These are phyloP conservation scores for Dryobota labecula DNA, from an alignment of 2,888 invertebrate species.

Conservation along the genomic window DNA sequence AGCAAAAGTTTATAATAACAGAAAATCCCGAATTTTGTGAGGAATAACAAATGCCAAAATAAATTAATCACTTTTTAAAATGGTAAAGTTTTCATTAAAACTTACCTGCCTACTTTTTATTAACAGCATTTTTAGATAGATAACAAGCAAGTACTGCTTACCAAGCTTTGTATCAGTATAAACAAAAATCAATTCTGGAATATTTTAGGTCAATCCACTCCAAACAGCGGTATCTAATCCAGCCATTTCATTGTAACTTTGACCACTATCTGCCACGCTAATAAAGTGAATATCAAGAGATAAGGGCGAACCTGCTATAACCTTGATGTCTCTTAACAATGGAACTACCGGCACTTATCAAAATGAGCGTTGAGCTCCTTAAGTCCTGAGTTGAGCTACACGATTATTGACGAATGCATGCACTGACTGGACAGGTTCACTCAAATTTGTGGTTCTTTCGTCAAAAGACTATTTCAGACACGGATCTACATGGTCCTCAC, in stretches of 20 bases:
- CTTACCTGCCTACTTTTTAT: too few relatives aligned
- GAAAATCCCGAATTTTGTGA: background rate
- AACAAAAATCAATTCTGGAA: slow-evolving; percentile 22
- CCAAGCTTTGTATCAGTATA: background rate
- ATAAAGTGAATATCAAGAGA: slow-evolving; percentile 47
- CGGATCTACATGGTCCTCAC: too few relatives aligned
- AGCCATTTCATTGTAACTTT: slow-evolving; percentile 33
- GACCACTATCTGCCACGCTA: slow-evolving; percentile 29
- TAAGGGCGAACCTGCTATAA: slow-evolving; percentile 16
- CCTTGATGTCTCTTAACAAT: slow-evolving; percentile 35
- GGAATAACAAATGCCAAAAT: background rate
- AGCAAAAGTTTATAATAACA: too few relatives aligned
- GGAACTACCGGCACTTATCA: slow-evolving; percentile 12
- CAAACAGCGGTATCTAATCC: slow-evolving; percentile 38
- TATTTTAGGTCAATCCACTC: slow-evolving; percentile 36
- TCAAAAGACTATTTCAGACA: too few relatives aligned
- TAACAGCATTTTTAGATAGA: too few relatives aligned
- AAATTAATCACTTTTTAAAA: background rate
- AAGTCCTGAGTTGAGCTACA: too few relatives aligned
- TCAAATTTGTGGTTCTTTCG: too few relatives aligned
- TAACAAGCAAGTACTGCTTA: background rate
- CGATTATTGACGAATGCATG: too few relatives aligned
- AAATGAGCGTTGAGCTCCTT: too few relatives aligned
- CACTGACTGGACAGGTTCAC: too few relatives aligned
- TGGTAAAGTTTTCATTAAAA: background rate